A percentile compares a stretch with the other conserved stretches of the same genome.
These are phyloP conservation scores for Pocota personata DNA, from an alignment of 2,888 invertebrate genomes.

Conservation along the genomic window DNA sequence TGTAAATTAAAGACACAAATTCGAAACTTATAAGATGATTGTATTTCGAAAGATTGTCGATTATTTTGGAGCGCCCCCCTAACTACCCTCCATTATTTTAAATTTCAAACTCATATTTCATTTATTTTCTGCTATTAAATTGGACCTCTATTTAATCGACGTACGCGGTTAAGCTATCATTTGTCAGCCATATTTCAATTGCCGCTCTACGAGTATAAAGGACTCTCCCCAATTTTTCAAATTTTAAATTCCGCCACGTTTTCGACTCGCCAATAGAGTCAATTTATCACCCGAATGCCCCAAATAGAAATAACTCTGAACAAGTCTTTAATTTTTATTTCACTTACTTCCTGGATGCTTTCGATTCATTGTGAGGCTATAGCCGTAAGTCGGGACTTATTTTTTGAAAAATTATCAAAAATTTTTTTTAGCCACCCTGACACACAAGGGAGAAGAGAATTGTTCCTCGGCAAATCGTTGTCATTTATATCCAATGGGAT, in stretches of 20 bases:
- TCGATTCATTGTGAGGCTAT: background rate
- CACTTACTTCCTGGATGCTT: background rate
- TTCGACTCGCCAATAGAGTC: background rate
- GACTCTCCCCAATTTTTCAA: background rate
- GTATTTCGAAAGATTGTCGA: no score
- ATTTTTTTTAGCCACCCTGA: background rate
- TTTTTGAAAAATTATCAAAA: background rate
- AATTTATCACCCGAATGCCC: background rate
- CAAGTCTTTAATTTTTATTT: background rate
- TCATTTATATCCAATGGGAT: conserved; percentile 63
- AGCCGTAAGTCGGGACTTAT: background rate
- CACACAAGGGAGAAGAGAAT: background rate
- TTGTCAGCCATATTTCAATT: background rate
- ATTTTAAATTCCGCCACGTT: background rate
- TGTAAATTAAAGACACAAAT: background rate
- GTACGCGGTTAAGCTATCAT: background rate
- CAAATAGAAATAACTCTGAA: background rate
- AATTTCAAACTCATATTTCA: background rate
- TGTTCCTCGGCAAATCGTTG: conserved; percentile 49
- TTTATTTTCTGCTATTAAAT: background rate
- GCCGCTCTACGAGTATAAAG: background rate
- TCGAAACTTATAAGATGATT: no score
- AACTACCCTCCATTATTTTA: background rate
- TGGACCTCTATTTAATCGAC: background rate
- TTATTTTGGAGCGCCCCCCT: no score